Evolutionary conservation across 2,797 vertebrate species (phyloP), one percentile per base, ranked within the genome.

Genomic region (Thripadectes ignobilis): DNA sequence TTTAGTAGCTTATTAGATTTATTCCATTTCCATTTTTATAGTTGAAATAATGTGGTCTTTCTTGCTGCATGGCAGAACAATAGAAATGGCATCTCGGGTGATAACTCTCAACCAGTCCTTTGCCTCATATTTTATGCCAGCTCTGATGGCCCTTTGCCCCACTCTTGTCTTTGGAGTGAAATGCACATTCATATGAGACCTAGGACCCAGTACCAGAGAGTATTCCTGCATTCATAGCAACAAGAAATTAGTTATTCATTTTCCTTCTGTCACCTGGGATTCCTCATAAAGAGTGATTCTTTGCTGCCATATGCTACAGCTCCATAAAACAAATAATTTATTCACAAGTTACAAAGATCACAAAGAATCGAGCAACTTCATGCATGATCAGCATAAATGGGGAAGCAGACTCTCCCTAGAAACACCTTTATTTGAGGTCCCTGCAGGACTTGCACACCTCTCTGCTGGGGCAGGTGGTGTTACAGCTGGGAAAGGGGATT

Each of bases 311-410:
- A 93, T 94, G 90, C 67, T 87, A 38, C 90, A 85, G 57, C 67
- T 85, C 61, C 88, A 87, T 92, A 94, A 95, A 87, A 69, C 75
- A 92, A 94, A 93, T 75, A 91, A 93, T 93, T 85, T 87, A 93
- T 90, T 87, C 65, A 36, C 57, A 73, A 73, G 8, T 80, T 88
- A 67, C 45, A 57, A 89, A 78, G 91, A 89, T 85, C 41, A 85
- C 52, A 86, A 83, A 63, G 74, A 74, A 95, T 32, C 21, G 58
- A 74, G 22, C 34, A 45, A 10, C 55, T 72, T 59, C 32, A 9
- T 22, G 27, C 34, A 63, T 2, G 45, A 46, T n/a, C 67, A 79
- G 45, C 34, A 43, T 18, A 79, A 82, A 51, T 1, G 5, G 65
- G 36, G 54, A 48, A 91, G 69, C 26, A 78, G 36, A 45, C 4